phyloP scores from a whole-genome alignment of 2,797 vertebrate species.

The Rhinichthys osculus region DNA sequence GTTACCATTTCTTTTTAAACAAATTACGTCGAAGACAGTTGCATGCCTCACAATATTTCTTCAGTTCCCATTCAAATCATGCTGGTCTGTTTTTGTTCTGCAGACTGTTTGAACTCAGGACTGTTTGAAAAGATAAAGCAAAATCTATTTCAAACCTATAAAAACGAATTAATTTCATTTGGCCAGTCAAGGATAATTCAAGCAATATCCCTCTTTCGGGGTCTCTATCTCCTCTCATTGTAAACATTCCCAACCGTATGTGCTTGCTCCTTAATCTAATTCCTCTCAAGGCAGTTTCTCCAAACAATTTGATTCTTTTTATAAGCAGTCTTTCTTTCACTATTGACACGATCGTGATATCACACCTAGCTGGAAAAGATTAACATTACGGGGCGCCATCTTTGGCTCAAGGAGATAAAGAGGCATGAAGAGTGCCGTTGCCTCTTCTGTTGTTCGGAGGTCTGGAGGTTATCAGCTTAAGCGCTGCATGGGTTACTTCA shows the following conservation, averaged over 20 bases:
- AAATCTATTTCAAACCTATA: slow-evolving; percentile 23
- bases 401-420: slow-evolving; percentile 25
- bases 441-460: slow-evolving; percentile 24
- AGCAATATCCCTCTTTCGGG: not conserved
- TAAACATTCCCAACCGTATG: slow-evolving; percentile 11
- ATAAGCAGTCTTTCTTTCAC: slow-evolving; percentile 34
- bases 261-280: slow-evolving; percentile 42
- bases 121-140: slow-evolving; percentile 48
- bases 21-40: not conserved
- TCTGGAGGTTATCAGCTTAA: slow-evolving; percentile 51
- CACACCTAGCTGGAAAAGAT: slow-evolving; percentile 33
- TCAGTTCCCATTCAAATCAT: not conserved
- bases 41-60: not conserved
- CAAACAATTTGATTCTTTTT: slow-evolving; percentile 43
- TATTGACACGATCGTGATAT: not conserved
- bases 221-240: slow-evolving; percentile 10
- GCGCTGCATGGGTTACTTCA: slow-evolving; percentile 47
- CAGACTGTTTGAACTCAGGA: not conserved
- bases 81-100: slow-evolving; percentile 2
- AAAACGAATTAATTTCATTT: slow-evolving; percentile 36
- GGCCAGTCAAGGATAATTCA: slow-evolving; percentile 32
- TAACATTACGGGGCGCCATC: slow-evolving; percentile 27
- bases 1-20: not conserved
- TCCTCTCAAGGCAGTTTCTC: slow-evolving; percentile 46
- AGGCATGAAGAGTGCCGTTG: slow-evolving; percentile 8